Conservation (phyloP, 2,888 invertebrate species). For the Lottia gigantea region DNA sequence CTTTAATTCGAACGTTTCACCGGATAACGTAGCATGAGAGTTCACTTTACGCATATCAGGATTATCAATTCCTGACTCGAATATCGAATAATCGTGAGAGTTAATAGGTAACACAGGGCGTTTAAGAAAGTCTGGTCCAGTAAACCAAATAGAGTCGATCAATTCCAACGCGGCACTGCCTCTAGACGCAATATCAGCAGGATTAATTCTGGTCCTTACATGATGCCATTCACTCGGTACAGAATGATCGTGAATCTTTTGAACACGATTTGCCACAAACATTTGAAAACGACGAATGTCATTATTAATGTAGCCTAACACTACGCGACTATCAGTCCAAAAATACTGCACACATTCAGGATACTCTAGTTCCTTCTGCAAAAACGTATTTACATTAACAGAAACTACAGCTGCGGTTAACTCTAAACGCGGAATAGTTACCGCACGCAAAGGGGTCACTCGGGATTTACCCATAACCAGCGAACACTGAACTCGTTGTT, state of each 20-base stretch:
- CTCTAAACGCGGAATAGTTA: constrained; percentile 36
- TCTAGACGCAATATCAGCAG: constrained; percentile 42
- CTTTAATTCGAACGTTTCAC: not conserved
- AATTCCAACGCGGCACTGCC: constrained; percentile 17
- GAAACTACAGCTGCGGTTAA: constrained; percentile 33
- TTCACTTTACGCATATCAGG: too few species aligned
- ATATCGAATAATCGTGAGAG: not conserved
- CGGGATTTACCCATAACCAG: too few species aligned
- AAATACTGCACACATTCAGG: constrained; percentile 23
- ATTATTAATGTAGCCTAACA: constrained; percentile 41
- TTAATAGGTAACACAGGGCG: not conserved
- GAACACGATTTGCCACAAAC: constrained; percentile 44
- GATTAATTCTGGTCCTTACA: constrained; percentile 32
- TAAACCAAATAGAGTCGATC: not conserved
- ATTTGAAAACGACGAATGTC: constrained; percentile 37
- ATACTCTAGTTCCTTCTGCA: constrained; percentile 28
- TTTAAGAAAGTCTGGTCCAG: not conserved
- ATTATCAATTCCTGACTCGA: not conserved
- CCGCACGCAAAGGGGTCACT: not conserved
- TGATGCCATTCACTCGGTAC: constrained; percentile 34
- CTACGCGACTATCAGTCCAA: constrained; percentile 39
- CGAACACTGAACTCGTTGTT: too few species aligned
- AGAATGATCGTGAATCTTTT: constrained; percentile 32
- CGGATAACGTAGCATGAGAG: too few species aligned
- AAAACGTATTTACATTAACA: constrained; percentile 28